Base-by-base conservation (phyloP, 2,888 invertebrate genomes). In the Platycheirus albimanus region DNA sequence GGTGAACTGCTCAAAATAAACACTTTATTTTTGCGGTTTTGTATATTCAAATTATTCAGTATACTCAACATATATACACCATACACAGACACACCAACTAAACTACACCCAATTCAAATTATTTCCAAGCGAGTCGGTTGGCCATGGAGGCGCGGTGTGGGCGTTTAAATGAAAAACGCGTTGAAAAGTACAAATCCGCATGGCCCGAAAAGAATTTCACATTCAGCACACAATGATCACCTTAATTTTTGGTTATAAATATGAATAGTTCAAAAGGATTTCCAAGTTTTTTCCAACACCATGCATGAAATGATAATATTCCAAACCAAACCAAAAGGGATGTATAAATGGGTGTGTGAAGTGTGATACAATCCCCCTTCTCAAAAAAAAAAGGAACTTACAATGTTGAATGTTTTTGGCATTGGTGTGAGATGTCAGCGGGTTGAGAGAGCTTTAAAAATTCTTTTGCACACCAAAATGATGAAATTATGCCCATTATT, bases 91-190 rank as follows among this genome's bases (percentile, higher is more conserved):
- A 24, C 17, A 56, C 36, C 54, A 10, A 13, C 54, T 54, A 54
- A 54, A 58, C 38, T 45, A 20, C 54, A 38, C 10, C 47, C 64
- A 71, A 41, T 66, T 58, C 49, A 64, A 56, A 70, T 78, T 78
- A 66, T 36, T 78, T 78, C 77, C 70, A 41, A 33, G 43, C 56
- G 77, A 71, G 15, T 78, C 51, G 64, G 33, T 78, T 66, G 76
- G 52, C 70, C 70, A 67, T 63, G 70, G n/a, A n/a, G n/a, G n/a
- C n/a, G n/a, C n/a, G n/a, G n/a, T n/a, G n/a, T n/a, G n/a, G n/a
- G n/a, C n/a, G n/a, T n/a, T 47, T 13, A 52, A 20, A 17, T 15
- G 24, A 13, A 43, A 58, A 61, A 61, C 61, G 30, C 61, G 45
- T 61, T 45, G 17, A 61, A 61, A 61, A 30, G 11, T 19, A 61